Evolutionary conservation across 2,888 invertebrate species (phyloP), one percentile per base, ranked within the genome.

Genomic region (Pachliopta kotzebuea): DNA sequence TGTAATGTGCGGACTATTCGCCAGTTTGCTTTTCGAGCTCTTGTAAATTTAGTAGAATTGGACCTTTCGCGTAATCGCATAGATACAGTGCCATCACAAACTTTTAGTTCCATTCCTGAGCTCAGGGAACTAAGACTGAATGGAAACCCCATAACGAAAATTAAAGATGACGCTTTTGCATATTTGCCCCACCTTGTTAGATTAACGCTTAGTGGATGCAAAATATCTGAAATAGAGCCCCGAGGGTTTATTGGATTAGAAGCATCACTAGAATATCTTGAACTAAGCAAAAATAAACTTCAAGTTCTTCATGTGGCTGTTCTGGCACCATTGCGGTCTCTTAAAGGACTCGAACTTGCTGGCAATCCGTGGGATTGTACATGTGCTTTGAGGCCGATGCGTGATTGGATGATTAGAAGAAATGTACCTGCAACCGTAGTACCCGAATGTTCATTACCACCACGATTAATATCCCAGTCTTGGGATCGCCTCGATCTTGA

Each of bases 301-400:
- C 92, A 93, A 58, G 94, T 94, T 67, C 92, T 96, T 18, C 92
- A 93, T 64, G 93, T 95, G 18, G 93, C 93, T 45, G 94, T 95
- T 17, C 88, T 97, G 67, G 95, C 94, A 0, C 93, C 94, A 14
- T 84, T 96, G 56, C 89, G 94, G 69, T 94, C 94, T 69, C 84
- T 97, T 60, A 95, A 96, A 76, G 96, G 95, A 18, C 85, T 97
- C 68, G 96, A 96, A 74, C 83, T 97, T 69, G 94, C 95, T n/a
- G 93, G 93, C 67, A 97, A 97, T 83, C 95, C 95, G 0, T 96
- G 96, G 96, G 95, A 96, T 80, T 97, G 96, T 81, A 95, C 96
- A 53, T 97, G 97, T 79, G 92, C 93, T 29, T 80, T 97, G 67
- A 90, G 96, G 62, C 95, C 96, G 0, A 81, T 96, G 68, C 89